Conservation (phyloP, 2,888 invertebrate species). For the Linnaemya tessellans region DNA sequence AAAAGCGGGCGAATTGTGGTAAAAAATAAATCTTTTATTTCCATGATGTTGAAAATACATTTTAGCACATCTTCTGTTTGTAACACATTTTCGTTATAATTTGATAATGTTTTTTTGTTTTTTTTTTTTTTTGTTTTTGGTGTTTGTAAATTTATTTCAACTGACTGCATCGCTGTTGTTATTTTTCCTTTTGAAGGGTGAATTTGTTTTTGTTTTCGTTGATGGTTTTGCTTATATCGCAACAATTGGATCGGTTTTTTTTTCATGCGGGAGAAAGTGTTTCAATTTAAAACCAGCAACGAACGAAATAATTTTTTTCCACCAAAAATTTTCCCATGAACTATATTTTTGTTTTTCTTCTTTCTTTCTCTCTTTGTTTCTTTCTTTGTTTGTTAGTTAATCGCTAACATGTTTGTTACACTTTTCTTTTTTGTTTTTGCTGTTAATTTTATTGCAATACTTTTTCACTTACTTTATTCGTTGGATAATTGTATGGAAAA, state of each 20-base stretch:
- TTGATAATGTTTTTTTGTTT: slow-evolving; percentile 27
- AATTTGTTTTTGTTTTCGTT: slow-evolving; percentile 46
- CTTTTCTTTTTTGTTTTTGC: slow-evolving; percentile 19
- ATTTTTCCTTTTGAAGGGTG: slow-evolving; percentile 57
- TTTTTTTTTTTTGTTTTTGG: neutral
- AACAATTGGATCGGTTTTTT: slow-evolving; percentile 52
- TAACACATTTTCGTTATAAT: slow-evolving; percentile 46
- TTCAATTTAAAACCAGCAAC: slow-evolving; percentile 51
- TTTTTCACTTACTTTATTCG: slow-evolving; percentile 41
- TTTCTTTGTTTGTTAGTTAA: slow-evolving; percentile 21
- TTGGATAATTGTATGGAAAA: slow-evolving; percentile 31
- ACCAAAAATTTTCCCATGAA: slow-evolving; percentile 57
- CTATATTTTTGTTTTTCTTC: slow-evolving; percentile 25
- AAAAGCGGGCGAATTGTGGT: slow-evolving; percentile 9
- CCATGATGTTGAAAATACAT: slow-evolving; percentile 35
- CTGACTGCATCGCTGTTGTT: slow-evolving; percentile 25
- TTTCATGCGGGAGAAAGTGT: slow-evolving; percentile 68
- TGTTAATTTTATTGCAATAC: slow-evolving; percentile 44
- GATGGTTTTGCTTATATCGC: slow-evolving; percentile 42
- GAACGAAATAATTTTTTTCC: slow-evolving; percentile 23
- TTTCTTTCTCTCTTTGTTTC: neutral
- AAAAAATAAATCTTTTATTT: slow-evolving; percentile 43
- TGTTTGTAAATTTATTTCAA: no score
- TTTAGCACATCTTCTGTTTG: slow-evolving; percentile 33
- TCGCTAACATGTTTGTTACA: slow-evolving; percentile 44